Base-by-base conservation (phyloP, 2,888 invertebrate genomes). In the Agrochola lota region DNA sequence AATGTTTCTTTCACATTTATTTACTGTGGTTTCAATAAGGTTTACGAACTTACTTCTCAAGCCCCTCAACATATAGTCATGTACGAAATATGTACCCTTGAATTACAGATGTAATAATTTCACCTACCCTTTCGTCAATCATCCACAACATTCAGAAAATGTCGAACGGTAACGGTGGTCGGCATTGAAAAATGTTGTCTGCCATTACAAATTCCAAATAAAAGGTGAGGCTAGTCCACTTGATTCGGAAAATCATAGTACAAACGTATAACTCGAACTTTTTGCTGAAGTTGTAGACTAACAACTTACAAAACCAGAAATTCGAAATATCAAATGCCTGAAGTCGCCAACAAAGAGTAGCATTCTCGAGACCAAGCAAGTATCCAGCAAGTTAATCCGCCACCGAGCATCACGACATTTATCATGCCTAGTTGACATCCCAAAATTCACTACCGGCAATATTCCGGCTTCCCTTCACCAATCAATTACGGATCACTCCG, bases 401-500 rank as follows among this genome's bases (percentile, higher is more conserved):
- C 15, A 63, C 3, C 8, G 15, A 66, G 1, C 68, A 0, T 12
- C 52, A 20, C 23, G 17, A 62, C 26, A 78, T 83, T 71, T 59
- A 55, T 74, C 83, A 79, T 62, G 69, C 70, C 35, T 20, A 52
- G 67, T 74, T 83, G 52, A 71, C 74, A 74, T 62, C 69, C 40
- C 15, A 43, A 78, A 82, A 63, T 62, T 35, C 20, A 7, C 11
- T 30, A 15, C 52, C 52, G 59, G 35, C 57, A 52, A 74, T 62
- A 49, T 49, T 49, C 57, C 52, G 7, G 11, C 35, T 57, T 76
- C 79, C 83, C 63, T 79, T 69, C 78, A 43, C 79, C 66, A 73
- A 83, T 76, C 79, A 83, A 49, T 75, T 52, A 78, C 72, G 69
- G 81, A 82, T 82, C 81, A 77, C 46, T 74, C 62, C 35, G 64